These are phyloP conservation scores for Ochropleura leucogaster DNA, from an alignment of 2,888 invertebrate species.

Conservation along the genomic window DNA sequence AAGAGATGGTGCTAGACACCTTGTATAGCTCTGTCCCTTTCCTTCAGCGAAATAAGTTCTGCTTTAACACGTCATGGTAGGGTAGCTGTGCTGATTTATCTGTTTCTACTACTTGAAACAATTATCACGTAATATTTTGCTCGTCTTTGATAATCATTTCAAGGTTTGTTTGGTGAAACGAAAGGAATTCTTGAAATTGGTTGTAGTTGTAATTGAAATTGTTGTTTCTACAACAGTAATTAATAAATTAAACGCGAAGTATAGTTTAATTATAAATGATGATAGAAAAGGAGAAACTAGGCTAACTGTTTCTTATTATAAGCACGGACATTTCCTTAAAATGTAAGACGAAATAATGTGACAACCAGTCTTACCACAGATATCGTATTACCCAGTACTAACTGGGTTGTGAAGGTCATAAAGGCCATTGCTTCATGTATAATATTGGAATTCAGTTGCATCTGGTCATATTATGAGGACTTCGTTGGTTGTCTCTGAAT, in stretches of 20 bases:
- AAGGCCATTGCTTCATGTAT: no score
- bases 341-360: background rate
- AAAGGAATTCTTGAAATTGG: constrained; percentile 2
- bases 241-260: background rate
- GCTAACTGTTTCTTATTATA: background rate
- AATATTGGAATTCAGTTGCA: no score
- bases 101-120: constrained; percentile 12
- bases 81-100: constrained; percentile 9
- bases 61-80: no score
- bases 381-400: no score
- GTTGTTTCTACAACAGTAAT: background rate
- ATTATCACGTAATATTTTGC: constrained; percentile 18
- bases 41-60: no score
- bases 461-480: no score
- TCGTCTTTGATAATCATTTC: constrained; percentile 30
- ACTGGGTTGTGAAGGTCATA: no score
- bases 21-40: no score
- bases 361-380: no score
- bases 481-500: no score
- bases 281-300: background rate
- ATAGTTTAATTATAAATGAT: background rate
- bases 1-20: no score
- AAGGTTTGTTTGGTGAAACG: constrained; percentile 24
- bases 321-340: background rate
- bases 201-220: constrained; percentile 1